phyloP scores from a whole-genome alignment of 2,888 invertebrate species.

The Oscheius sp. region DNA sequence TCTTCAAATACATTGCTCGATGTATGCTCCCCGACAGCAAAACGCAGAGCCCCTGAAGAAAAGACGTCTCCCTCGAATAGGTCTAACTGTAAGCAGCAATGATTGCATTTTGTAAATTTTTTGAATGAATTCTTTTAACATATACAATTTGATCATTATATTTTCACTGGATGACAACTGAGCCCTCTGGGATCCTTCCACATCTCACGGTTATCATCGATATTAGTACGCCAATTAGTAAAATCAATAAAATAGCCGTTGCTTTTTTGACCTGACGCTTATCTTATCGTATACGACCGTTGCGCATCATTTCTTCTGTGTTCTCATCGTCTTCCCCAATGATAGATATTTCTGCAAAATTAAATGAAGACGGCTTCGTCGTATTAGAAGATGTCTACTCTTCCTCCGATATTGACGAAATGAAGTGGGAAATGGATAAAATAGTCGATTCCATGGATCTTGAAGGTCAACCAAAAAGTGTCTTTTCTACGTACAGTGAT shows the following conservation, averaged over 20 bases:
- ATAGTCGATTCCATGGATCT: constrained; percentile 81
- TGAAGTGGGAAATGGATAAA: constrained; percentile 81
- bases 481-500: constrained; percentile 80
- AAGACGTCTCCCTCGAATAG: no score
- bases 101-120: no score
- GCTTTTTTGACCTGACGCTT: constrained; percentile 4
- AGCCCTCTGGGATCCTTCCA: no score
- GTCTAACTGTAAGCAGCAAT: no score
- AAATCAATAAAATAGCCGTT: neutral
- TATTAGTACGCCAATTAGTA: no score
- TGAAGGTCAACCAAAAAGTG: constrained; percentile 76
- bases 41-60: no score
- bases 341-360: neutral
- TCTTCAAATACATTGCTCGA: no score
- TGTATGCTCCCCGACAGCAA: no score
- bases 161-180: no score
- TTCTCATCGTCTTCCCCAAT: neutral
- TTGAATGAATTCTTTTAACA: no score
- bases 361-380: constrained; percentile 81
- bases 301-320: neutral
- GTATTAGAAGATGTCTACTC: constrained; percentile 86
- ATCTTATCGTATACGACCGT: constrained; percentile 16
- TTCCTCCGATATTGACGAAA: constrained; percentile 80
- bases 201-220: no score
- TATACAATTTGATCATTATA: no score